phyloP scores from a whole-genome alignment of 1,140 invertebrate species.

The Aphelenchoides avenae region DNA sequence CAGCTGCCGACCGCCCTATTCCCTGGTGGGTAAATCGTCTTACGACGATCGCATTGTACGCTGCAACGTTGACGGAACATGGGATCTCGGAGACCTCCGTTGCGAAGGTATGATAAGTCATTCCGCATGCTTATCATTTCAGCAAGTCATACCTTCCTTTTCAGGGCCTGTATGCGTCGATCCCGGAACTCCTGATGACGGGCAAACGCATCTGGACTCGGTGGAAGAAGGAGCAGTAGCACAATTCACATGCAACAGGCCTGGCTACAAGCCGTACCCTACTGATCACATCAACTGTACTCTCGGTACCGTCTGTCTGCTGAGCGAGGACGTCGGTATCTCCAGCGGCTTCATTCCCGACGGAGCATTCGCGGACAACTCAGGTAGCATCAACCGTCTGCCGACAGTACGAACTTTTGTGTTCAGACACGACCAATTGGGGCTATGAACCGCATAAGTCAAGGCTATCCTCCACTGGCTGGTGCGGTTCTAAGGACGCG shows the following conservation, averaged over 20 bases:
- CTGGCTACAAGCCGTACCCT: slow-evolving; percentile 87
- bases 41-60: slow-evolving; percentile 84
- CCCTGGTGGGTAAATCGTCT: slow-evolving; percentile 81
- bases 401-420: slow-evolving; percentile 30
- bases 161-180: slow-evolving; percentile 81
- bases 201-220: slow-evolving; percentile 77
- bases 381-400: slow-evolving; percentile 66
- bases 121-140: not conserved
- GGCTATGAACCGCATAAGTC: slow-evolving; percentile 58
- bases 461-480: slow-evolving; percentile 51
- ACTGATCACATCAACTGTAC: slow-evolving; percentile 82
- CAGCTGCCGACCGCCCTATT: slow-evolving; percentile 90
- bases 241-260: slow-evolving; percentile 78
- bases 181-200: slow-evolving; percentile 85
- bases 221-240: slow-evolving; percentile 88
- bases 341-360: slow-evolving; percentile 86
- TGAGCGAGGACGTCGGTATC: slow-evolving; percentile 82
- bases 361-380: slow-evolving; percentile 90
- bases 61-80: slow-evolving; percentile 83
- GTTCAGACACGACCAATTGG: slow-evolving; percentile 45
- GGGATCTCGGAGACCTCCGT: slow-evolving; percentile 91
- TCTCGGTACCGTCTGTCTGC: slow-evolving; percentile 83
- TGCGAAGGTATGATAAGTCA: slow-evolving; percentile 69
- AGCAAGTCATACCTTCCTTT: not conserved
- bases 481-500: slow-evolving; percentile 72